Evolutionary conservation across 2,113 vertebrate species (phyloP), one percentile per base, ranked within the genome.

Genomic region (Ranitomeya imitator): DNA sequence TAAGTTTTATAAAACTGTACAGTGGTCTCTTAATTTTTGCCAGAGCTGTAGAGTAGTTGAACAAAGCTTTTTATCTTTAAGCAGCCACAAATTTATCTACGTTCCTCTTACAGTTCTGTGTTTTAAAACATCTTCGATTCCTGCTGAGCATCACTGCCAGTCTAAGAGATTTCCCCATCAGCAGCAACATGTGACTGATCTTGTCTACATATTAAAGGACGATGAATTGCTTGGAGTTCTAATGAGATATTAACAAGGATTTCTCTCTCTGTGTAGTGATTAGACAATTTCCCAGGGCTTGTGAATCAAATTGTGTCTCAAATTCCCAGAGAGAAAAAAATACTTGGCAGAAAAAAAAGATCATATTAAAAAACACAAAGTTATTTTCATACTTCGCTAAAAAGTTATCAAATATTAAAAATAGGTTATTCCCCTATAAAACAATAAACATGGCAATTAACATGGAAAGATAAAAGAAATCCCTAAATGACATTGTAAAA

Each of bases 191-290:
- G 55, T 45, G 55, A 76, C 55, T 51, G 19, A 19, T 86, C 52
- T 59, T 23, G 45, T 69, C 84, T 86, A 77, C 71, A 86, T 86
- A 86, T 23, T 76, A 60, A 85, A 85, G 76, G 55, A 77, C 21
- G 16, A 55, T 74, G 31, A 76, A 86, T 77, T 51, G 84, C 83
- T 51, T 21, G 13, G 16, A 63, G 14, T 77, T 57, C 59, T 86
- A 86, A 86, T 86, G 71, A 85, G 84, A 77, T 77, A 31, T 45
- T 86, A 86, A 86, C 84, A 77, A 77, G 71, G 76, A 86, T 86
- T 55, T 63, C 51, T 31, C 63, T 37, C 26, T 37, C 71, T 60
- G 55, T 74, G 55, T 61, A 55, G 51, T 45, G 26, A 21, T 61
- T 45, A 77, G 84, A 55, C 73, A 86, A 86, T 86, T 77, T 61